phyloP scores from a whole-genome alignment of 2,888 invertebrate genomes.

The Nezara viridula region DNA sequence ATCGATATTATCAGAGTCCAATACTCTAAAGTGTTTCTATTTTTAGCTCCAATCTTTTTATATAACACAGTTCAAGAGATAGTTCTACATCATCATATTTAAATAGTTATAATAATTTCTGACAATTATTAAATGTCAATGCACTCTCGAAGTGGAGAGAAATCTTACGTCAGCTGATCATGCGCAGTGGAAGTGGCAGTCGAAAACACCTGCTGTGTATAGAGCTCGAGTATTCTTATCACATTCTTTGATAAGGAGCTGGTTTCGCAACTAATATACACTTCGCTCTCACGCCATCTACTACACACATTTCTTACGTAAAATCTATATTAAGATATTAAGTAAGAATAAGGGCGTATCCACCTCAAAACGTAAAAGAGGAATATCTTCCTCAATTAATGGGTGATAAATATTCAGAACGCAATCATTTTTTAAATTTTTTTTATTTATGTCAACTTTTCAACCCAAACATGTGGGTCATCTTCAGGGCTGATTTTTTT shows the following conservation, averaged over 20 bases:
- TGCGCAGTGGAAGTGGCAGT: neutral
- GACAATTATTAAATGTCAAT: neutral
- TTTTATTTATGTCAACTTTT: no score
- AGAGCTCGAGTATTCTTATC: neutral
- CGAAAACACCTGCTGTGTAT: neutral
- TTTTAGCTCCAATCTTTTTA: neutral
- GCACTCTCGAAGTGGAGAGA: neutral
- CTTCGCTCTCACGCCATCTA: neutral
- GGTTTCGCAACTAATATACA: neutral
- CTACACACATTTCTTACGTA: neutral
- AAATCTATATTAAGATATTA: neutral
- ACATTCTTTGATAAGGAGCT: constrained; percentile 6
- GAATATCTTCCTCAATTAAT: no score
- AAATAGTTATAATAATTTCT: neutral
- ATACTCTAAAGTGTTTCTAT: neutral
- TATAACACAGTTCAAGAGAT: neutral
- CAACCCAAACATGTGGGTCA: no score
- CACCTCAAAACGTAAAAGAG: no score
- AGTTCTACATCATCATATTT: neutral
- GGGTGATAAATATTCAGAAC: no score
- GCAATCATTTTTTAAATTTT: no score
- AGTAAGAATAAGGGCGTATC: neutral
- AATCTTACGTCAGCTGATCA: neutral
- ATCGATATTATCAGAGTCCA: neutral
- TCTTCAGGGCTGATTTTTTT: no score